Conservation (phyloP, 1,140 invertebrate species). For the Pseudomyrmex concolor region DNA sequence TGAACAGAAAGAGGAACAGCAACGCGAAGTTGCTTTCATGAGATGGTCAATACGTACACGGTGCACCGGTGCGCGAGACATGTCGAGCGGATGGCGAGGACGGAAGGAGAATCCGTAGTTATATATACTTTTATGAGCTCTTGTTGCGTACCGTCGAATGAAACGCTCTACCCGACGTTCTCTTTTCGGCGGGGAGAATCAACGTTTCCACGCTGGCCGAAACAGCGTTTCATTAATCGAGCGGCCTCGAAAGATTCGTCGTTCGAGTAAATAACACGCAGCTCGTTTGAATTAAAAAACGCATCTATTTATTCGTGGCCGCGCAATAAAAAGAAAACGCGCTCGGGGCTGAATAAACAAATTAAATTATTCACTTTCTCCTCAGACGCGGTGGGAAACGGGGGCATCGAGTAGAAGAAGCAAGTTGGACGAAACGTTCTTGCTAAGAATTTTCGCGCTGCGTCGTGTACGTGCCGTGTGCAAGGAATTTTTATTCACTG, state of each 20-base stretch:
- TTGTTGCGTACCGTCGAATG: slow-evolving; percentile 35
- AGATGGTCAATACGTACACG: slow-evolving; percentile 20
- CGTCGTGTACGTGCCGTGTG: slow-evolving; percentile 44
- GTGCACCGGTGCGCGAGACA: background rate
- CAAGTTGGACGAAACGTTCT: background rate
- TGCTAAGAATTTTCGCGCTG: slow-evolving; percentile 29
- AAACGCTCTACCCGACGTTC: slow-evolving; percentile 27
- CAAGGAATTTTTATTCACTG: slow-evolving; percentile 68
- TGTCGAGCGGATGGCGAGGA: background rate
- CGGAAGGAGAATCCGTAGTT: slow-evolving; percentile 23
- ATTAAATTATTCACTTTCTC: slow-evolving; percentile 42
- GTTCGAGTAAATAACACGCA: slow-evolving; percentile 33
- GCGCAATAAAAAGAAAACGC: background rate
- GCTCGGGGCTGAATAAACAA: slow-evolving; percentile 34
- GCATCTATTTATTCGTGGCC: background rate
- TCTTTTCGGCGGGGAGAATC: slow-evolving; percentile 17
- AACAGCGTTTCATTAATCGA: slow-evolving; percentile 48
- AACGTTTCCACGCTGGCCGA: background rate
- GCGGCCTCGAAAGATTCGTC: slow-evolving; percentile 43
- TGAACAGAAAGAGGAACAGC: background rate
- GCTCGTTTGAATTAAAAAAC: slow-evolving; percentile 13
- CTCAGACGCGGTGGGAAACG: background rate
- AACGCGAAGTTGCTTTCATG: background rate
- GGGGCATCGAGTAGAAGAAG: background rate
- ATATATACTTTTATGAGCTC: slow-evolving; percentile 45